A percentile compares a stretch with the other conserved stretches of the same genome.
phyloP scores from a whole-genome alignment of 2,797 vertebrate genomes.

The Lemur catta region DNA sequence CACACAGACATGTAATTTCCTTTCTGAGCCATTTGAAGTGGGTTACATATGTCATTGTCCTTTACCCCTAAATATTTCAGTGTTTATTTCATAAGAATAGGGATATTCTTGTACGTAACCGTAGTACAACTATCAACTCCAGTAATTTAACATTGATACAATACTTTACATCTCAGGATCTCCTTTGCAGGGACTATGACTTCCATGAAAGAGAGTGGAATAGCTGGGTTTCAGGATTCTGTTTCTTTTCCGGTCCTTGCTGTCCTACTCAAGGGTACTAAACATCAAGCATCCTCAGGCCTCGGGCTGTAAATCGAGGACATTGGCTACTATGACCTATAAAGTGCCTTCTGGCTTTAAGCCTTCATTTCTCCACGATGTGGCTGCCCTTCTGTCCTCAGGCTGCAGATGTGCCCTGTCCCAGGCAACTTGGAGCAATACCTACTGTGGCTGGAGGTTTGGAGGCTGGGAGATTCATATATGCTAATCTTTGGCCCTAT shows the following conservation, averaged over 20 bases:
- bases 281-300: not conserved
- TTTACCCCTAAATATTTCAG: not conserved
- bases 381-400: not conserved
- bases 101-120: not conserved
- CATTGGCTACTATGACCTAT: not conserved
- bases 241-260: not conserved
- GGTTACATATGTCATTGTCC: not conserved
- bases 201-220: not conserved
- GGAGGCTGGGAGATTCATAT: not conserved
- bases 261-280: not conserved
- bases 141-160: not conserved
- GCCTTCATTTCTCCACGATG: not conserved
- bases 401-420: not conserved
- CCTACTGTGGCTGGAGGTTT: not conserved
- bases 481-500: not conserved
- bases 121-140: not conserved
- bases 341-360: not conserved
- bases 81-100: not conserved
- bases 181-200: not conserved
- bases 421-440: not conserved
- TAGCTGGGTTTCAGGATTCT: not conserved
- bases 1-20: not conserved
- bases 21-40: not conserved
- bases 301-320: not conserved
- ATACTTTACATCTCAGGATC: not conserved